phyloP scores from a whole-genome alignment of 2,797 vertebrate genomes.

The Hypotaenidia okinawae region DNA sequence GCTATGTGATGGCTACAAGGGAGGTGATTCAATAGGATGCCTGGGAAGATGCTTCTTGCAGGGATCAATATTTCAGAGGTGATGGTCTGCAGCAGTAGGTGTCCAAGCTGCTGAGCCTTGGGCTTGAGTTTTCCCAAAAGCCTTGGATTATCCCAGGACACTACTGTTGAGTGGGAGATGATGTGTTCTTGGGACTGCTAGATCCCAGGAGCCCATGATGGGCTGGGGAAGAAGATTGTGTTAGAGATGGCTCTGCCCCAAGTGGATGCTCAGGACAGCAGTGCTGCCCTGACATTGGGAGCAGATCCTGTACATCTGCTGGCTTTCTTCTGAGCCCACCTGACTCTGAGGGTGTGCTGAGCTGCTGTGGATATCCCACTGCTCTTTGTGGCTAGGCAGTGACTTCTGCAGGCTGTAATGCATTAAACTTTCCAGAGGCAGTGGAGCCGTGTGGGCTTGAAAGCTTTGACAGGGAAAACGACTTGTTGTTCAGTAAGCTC shows the following conservation, averaged over 20 bases:
- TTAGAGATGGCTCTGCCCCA: neutral
- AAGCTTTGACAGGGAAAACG: neutral
- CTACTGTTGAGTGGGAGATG: neutral
- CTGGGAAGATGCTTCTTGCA: neutral
- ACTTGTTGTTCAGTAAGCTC: neutral
- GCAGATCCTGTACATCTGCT: neutral
- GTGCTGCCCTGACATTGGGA: neutral
- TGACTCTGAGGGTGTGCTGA: rapidly evolving
- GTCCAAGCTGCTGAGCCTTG: neutral
- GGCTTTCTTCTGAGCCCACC: neutral
- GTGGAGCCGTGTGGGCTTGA: neutral
- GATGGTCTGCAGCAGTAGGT: neutral
- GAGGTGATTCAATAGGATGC: too few relatives aligned
- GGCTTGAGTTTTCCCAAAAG: neutral
- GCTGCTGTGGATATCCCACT: neutral
- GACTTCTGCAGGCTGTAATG: neutral
- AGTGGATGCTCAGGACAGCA: neutral
- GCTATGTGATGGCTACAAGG: neutral
- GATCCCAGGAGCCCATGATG: neutral
- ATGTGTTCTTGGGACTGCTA: neutral
- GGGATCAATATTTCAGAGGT: neutral
- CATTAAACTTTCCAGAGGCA: neutral
- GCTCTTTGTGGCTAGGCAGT: neutral
- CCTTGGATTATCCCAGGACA: neutral
- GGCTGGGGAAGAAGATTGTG: too few relatives aligned